Conservation (phyloP, 2,888 invertebrate species). For the Stenodema calcarata region DNA sequence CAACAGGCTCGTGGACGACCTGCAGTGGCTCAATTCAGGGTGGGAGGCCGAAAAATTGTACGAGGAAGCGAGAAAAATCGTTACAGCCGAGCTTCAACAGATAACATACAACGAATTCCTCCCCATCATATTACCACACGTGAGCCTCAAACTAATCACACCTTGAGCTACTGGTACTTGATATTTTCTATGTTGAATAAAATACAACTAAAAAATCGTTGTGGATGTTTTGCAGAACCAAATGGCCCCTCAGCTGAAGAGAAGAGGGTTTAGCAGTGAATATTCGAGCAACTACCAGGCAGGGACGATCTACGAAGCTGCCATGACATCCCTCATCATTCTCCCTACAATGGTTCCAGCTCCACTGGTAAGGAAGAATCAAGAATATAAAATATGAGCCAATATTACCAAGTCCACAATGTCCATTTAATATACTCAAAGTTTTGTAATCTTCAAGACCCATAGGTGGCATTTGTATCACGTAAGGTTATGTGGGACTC, state of each 20-base stretch:
- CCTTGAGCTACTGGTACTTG: too few species aligned
- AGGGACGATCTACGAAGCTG: constrained; percentile 80
- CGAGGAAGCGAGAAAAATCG: constrained; percentile 75
- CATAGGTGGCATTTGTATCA: too few species aligned
- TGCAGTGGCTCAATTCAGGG: constrained; percentile 74
- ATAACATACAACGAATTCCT: constrained; percentile 84
- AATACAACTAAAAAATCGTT: too few species aligned
- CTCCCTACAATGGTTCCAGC: constrained; percentile 79
- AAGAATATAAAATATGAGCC: background rate
- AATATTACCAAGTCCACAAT: too few species aligned
- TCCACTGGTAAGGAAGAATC: constrained; percentile 66
- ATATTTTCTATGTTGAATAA: too few species aligned
- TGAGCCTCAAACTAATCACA: constrained; percentile 60
- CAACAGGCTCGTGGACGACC: constrained; percentile 76
- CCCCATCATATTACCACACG: constrained; percentile 78
- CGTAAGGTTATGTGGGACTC: too few species aligned
- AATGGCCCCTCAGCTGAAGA: constrained; percentile 18
- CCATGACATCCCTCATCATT: constrained; percentile 75
- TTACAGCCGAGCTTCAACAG: constrained; percentile 82
- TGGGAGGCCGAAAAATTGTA: constrained; percentile 82
- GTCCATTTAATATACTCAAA: too few species aligned
- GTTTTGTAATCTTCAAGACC: too few species aligned
- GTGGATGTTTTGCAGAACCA: constrained; percentile 48
- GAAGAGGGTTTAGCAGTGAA: constrained; percentile 73
- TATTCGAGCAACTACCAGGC: constrained; percentile 83